Base-by-base conservation (phyloP, 1,140 invertebrate species). In the Agrilus planipennis region DNA sequence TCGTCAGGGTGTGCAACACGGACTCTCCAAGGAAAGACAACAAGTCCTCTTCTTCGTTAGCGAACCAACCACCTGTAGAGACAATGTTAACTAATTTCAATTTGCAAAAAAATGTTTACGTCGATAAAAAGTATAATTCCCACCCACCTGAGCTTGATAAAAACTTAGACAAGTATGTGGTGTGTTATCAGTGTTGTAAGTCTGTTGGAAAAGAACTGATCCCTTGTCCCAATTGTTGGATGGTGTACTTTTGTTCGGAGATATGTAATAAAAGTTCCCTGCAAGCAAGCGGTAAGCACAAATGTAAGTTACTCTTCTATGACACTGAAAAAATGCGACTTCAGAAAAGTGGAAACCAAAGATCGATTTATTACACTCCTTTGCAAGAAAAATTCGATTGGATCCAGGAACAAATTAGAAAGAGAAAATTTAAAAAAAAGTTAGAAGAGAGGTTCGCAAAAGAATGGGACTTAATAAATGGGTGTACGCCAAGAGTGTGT, bases 181-280 rank as follows among this genome's bases (percentile, higher is more conserved):
- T 55, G 7, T 58, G 56, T 27, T 58, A 45, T 40, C 42, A 55
- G 12, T 58, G 56, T 39, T 27, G 47, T 4, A 43, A 46, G 36
- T 42, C 42, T 22, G 42, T 22, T 12, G 34, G 49, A 27, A 49
- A 50, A 29, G 12, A 34, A 11, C 30, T n/a, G n/a, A n/a, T n/a
- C n/a, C n/a, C n/a, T n/a, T 58, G 56, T 34, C 52, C 54, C 1
- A 42, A 39, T 18, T 58, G 56, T 39, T 42, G 47, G 23, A 17
- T 49, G 17, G 47, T 58, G 9, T 41, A 50, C 31, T 58, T 57
- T 35, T 57, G 56, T 42, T 57, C 53, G 0, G 15, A 44, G 27
- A 25, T 49, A 29, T 58, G 56, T 30, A 57, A 58, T 37, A 11
- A 41, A 14, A 54, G 46, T 21, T 34, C 28, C 29, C 21, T 17